Evolutionary conservation across 2,797 vertebrate species (phyloP), one percentile per base, ranked within the genome.

Genomic region (Sebastolobus altivelis): DNA sequence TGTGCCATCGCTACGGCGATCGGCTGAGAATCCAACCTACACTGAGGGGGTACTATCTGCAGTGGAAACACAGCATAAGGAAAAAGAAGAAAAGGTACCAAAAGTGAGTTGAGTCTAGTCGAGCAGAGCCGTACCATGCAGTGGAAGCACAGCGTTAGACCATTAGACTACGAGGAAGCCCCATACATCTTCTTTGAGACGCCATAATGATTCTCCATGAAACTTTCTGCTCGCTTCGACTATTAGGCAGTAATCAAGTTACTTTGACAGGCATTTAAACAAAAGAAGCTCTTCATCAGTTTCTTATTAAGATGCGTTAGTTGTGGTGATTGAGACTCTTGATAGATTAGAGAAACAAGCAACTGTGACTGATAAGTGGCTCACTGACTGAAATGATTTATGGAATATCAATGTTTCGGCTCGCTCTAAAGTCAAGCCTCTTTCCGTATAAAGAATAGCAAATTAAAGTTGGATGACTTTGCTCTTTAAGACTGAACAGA

Each of bases 221-320:
- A 68, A 79, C n/a, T 72, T 72, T 84, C 77, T 79, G 66, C 40
- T 37, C 18, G 9, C 77, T 81, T 75, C 55, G 70, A 69, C 80
- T 59, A 79, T 93, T 72, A 73, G 71, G 43, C 55, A 25, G 54
- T 77, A 88, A 91, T 92, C 29, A 87, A 82, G 71, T 88, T 86
- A 75, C 89, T 90, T 65, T 83, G 56, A 89, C 54, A 79, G 71
- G 62, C 63, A 46, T 80, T 87, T 74, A 83, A 71, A 80, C 58
- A 74, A 87, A 63, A 82, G 59, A 81, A 86, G 80, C 78, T 82
- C 82, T 83, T 85, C 78, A 91, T 90, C 86, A 85, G 84, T 82
- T 89, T 90, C 85, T 80, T 82, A 84, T 92, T 92, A 89, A 68
- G 61, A 43, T 73, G 56, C 29, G 76, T 91, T 91, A 86, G 77